Conservation (phyloP, 1,140 invertebrate species). For the Helicorthomorpha holstii region DNA sequence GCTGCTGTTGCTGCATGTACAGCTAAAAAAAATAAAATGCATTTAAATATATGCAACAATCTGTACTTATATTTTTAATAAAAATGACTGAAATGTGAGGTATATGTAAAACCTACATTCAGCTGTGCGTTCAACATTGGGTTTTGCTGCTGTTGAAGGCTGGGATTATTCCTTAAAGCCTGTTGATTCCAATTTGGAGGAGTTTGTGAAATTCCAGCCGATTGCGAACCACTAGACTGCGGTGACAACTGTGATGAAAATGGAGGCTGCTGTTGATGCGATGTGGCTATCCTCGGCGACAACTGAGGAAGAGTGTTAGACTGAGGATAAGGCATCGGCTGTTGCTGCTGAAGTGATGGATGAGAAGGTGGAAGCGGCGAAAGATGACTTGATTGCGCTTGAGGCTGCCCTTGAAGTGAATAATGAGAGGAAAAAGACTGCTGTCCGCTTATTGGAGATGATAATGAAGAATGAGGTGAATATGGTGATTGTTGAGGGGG, state of each 20-base stretch:
- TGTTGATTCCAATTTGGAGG: conserved; percentile 16
- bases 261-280: background rate
- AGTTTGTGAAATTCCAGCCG: conserved; percentile 10
- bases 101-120: no score
- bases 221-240: conserved; percentile 2
- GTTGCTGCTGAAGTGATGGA: conserved; percentile 8
- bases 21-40: conserved; percentile 1
- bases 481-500: conserved; percentile 19
- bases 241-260: conserved; percentile 7
- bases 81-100: conserved; percentile 22
- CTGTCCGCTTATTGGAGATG: conserved; percentile 16
- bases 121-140: conserved; percentile 62
- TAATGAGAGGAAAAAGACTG: conserved; percentile 21
- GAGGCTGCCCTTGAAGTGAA: conserved; percentile 8
- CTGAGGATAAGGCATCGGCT: conserved; percentile 8
- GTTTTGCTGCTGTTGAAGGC: conserved; percentile 41
- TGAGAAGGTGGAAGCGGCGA: conserved; percentile 15
- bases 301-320: conserved; percentile 10
- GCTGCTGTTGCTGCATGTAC: conserved; percentile 27
- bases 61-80: background rate
- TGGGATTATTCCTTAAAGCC: conserved; percentile 2
- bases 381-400: conserved; percentile 17
- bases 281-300: conserved; percentile 10
- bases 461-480: conserved; percentile 25
- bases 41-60: background rate